Evolutionary conservation across 1,140 invertebrate genomes (phyloP), one percentile per base, ranked within the genome.

Genomic region (Atopsyche davidsoni): DNA sequence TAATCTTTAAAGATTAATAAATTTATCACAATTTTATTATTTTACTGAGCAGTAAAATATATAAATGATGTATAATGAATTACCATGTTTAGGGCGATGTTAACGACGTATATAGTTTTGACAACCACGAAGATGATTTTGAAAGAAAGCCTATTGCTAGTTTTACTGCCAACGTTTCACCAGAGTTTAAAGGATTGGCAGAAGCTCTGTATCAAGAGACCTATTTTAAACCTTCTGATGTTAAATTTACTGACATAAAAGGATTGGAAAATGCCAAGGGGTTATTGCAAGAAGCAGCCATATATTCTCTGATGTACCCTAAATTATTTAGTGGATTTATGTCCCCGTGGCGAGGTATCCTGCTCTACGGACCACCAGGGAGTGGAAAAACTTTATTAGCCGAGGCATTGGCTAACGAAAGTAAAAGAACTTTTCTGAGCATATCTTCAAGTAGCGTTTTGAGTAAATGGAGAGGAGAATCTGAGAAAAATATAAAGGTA

Each of bases 381-480:
- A 70, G 76, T 61, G 91, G 91, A 3, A 95, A 96, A 72, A 95
- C 92, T 0, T 72, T 92, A 60, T 66, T 96, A 53, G 92, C 92
- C 1, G 91, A 88, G 70, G 89, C 90, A 0, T 79, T 92, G 0
- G 91, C 92, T 4, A 80, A 82, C 4, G 89, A 95, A 68, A 86
- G 86, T 35, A 74, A 81, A 23, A 83, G 83, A n/a, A 67, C 89
- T 0, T 95, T 96, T 67, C 93, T 96, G 64, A 96, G 95, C 60
- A 82, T 96, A 21, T 88, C 90, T 0, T 85, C 89, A 25, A 92
- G 90, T 55, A 83, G 83, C 1, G 78, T 96, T 16, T 80, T 94
- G 3, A 92, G 89, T 61, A 96, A 96, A 71, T 96, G 92, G 92
- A 75, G 93, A 42, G 93, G 92, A 0, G 92, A 97, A 59, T 95